These are phyloP conservation scores for Frankliniella intonsa DNA, from an alignment of 2,888 invertebrate species.

Conservation along the genomic window DNA sequence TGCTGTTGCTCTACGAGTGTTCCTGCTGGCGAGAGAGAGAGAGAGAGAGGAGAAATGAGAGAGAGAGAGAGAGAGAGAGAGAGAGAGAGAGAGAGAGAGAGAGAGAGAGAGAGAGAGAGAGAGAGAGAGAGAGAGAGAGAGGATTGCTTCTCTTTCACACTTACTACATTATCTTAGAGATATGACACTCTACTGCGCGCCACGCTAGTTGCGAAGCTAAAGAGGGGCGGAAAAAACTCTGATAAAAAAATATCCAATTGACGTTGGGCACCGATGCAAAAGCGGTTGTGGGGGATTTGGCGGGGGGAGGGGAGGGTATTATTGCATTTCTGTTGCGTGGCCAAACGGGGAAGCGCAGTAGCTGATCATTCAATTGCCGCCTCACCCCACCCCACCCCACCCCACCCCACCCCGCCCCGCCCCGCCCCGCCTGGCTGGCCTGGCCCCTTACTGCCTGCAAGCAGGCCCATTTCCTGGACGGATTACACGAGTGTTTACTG, in stretches of 20 bases:
- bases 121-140: neutral
- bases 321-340: no score
- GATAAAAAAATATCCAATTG: neutral
- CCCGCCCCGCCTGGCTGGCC: neutral
- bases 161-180: no score
- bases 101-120: neutral
- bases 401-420: neutral
- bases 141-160: no score
- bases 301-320: no score
- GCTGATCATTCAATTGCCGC: neutral
- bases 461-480: neutral
- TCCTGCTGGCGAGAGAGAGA: no score
- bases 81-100: no score
- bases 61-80: no score
- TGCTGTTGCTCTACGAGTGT: no score
- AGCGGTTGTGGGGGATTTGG: neutral
- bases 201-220: no score
- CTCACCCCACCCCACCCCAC: neutral
- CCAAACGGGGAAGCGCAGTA: neutral
- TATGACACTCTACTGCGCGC: no score
- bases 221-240: neutral
- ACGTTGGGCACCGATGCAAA: neutral
- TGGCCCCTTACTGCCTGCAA: no score
- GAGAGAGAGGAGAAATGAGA: no score
- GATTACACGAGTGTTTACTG: constrained; percentile 10